phyloP scores from a whole-genome alignment of 2,797 vertebrate genomes.

The Onychomys torridus region DNA sequence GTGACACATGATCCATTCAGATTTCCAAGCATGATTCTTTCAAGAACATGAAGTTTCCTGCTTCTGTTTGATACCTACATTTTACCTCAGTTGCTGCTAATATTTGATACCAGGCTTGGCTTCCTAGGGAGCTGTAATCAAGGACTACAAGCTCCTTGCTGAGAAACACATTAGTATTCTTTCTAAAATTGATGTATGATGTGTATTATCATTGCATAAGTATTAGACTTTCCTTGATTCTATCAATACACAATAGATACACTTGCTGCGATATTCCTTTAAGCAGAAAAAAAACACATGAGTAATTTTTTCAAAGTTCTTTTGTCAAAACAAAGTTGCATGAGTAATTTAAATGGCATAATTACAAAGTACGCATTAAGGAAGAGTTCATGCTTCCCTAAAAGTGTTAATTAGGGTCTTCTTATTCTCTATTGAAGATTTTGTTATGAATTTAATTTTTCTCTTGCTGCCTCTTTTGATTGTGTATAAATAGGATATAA shows the following conservation, averaged over 20 bases:
- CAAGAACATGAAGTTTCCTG: constrained; percentile 50
- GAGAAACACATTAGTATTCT: constrained; percentile 66
- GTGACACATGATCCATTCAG: background rate
- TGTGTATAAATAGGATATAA: constrained; percentile 64
- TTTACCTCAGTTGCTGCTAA: constrained; percentile 41
- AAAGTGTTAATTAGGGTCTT: constrained; percentile 71
- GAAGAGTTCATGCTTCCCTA: constrained; percentile 45
- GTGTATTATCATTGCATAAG: constrained; percentile 69
- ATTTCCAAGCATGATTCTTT: constrained; percentile 29
- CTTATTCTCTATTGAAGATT: constrained; percentile 48
- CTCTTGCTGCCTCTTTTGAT: constrained; percentile 65
- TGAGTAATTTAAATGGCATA: constrained; percentile 61
- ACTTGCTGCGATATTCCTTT: constrained; percentile 30
- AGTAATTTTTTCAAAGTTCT: constrained; percentile 1
- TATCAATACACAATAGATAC: background rate
- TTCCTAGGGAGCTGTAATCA: constrained; percentile 72
- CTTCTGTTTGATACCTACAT: constrained; percentile 29
- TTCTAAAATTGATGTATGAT: constrained; percentile 69
- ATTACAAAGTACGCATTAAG: constrained; percentile 59
- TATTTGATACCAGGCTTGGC: background rate
- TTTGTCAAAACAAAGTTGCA: constrained; percentile 49
- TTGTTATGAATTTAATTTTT: constrained; percentile 71
- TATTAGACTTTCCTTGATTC: constrained; percentile 29
- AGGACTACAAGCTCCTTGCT: constrained; percentile 60
- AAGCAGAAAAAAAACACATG: constrained; percentile 31